Evolutionary conservation across 37 sponge, comb jelly and placozoan genomes (phyloP), one percentile per base, ranked within the genome.

Genomic region (Diacarnus erythraeanus): DNA sequence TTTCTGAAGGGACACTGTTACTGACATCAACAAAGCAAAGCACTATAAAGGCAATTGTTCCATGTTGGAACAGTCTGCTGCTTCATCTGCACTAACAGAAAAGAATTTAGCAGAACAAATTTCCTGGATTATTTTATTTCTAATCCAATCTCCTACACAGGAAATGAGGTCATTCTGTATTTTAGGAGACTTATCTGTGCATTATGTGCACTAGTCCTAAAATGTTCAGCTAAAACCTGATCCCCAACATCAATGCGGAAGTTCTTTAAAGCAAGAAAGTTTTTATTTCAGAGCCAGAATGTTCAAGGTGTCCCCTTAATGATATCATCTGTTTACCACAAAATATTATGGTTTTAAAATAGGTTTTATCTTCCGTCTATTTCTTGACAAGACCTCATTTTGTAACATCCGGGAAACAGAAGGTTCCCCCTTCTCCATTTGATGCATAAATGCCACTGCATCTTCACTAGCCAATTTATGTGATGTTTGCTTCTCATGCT

Each of bases 1-100:
- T n/a, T n/a, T n/a, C n/a, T n/a, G n/a, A n/a, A n/a, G n/a, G n/a
- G n/a, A n/a, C n/a, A n/a, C n/a, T n/a, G n/a, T n/a, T n/a, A n/a
- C n/a, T n/a, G n/a, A n/a, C n/a, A 40, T 83, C 83, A 64, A 88
- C 89, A 90, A 61, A 84, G 47, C 81, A 39, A 41, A 90, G 34
- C 1, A 85, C 80, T 40, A n/a, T n/a, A 90, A 69, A 56, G 47
- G 36, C 72, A 80, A 26, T 57, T 80, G 69, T 76, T 90, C 85
- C 57, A 75, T 90, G 70, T 90, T 90, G 41, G 81, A 80, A 27
- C 41, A 38, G 71, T 84, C 85, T 43, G 78, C 75, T 30, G 61
- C 61, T 60, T 60, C 61, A 60, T 60, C 61, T n/a, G 61, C 61
- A n/a, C 4, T 21, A 60, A 60, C 22, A 26, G 61, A 6, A 60